A percentile compares a stretch with the other conserved stretches of the same genome.
phyloP scores from a whole-genome alignment of 2,113 vertebrate genomes.

The Electrona antarctica region DNA sequence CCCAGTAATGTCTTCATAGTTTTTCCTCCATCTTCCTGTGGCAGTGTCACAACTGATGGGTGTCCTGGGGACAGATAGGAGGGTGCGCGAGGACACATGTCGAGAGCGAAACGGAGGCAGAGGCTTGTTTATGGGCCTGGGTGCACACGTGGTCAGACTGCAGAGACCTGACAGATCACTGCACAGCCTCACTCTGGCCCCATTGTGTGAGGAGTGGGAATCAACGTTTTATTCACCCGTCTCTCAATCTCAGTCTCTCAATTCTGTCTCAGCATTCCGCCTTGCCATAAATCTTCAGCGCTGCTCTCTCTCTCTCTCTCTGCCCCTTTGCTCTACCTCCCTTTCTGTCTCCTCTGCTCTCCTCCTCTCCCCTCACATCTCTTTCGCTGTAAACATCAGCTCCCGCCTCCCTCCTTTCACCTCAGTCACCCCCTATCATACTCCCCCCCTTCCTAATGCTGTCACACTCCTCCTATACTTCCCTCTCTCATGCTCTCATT shows the following conservation, averaged over 20 bases:
- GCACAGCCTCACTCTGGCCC: slow-evolving; percentile 22
- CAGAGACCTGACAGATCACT: slow-evolving; percentile 3
- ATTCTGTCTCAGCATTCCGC: background rate
- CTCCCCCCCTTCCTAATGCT: background rate
- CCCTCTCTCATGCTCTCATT: background rate
- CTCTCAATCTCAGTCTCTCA: background rate
- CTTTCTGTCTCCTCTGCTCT: background rate
- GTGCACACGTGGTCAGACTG: slow-evolving; percentile 56
- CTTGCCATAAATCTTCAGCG: background rate
- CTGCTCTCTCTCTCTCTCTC: background rate
- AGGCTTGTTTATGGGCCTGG: slow-evolving; percentile 34
- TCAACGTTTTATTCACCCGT: slow-evolving; percentile 39
- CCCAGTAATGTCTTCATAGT: background rate
- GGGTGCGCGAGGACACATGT: slow-evolving; percentile 64
- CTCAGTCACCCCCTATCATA: background rate
- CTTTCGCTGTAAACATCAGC: no score
- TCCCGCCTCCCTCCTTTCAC: background rate
- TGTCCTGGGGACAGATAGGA: slow-evolving; percentile 50
- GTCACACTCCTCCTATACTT: background rate
- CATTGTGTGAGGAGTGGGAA: slow-evolving; percentile 3
- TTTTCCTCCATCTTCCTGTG: slow-evolving; percentile 9
- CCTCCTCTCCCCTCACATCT: no score
- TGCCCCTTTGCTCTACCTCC: no score
- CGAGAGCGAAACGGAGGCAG: slow-evolving; percentile 41
- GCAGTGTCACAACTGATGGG: slow-evolving; percentile 38